phyloP scores from a whole-genome alignment of 2,113 vertebrate genomes.

The Myotis lucifugus region DNA sequence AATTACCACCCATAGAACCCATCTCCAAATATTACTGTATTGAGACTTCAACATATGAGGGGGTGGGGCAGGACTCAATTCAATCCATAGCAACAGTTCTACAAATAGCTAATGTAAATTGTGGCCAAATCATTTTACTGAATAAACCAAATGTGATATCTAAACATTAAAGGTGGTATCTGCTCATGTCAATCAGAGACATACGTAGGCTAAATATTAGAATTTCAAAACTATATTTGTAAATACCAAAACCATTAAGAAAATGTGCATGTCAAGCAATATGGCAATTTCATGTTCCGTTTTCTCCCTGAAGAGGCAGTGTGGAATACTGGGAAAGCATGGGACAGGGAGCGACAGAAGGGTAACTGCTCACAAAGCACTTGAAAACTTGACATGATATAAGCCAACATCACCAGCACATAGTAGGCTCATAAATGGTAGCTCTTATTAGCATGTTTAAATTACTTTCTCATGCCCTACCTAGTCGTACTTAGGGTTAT shows the following conservation, averaged over 20 bases:
- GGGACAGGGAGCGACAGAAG: fast-evolving
- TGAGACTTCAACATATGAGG: background rate
- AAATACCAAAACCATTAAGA: background rate
- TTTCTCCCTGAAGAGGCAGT: background rate
- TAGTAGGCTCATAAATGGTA: background rate
- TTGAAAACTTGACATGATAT: background rate
- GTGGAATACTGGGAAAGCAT: background rate
- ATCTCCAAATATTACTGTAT: background rate
- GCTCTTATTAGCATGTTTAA: background rate
- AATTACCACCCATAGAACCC: background rate
- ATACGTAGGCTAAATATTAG: background rate
- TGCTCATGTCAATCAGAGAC: background rate
- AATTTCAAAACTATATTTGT: background rate
- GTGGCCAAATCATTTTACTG: background rate
- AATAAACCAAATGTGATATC: background rate
- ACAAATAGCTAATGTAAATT: background rate
- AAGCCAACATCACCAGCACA: background rate
- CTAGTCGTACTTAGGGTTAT: background rate
- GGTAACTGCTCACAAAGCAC: background rate
- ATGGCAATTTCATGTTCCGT: background rate
- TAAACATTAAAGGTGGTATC: background rate
- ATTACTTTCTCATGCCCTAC: background rate
- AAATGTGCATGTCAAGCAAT: background rate
- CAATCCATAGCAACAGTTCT: background rate
- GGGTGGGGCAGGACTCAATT: background rate